A percentile compares a stretch with the other conserved stretches of the same genome.
Evolutionary conservation across 2,888 invertebrate genomes (phyloP).

Genomic region (Lottia scabra): DNA sequence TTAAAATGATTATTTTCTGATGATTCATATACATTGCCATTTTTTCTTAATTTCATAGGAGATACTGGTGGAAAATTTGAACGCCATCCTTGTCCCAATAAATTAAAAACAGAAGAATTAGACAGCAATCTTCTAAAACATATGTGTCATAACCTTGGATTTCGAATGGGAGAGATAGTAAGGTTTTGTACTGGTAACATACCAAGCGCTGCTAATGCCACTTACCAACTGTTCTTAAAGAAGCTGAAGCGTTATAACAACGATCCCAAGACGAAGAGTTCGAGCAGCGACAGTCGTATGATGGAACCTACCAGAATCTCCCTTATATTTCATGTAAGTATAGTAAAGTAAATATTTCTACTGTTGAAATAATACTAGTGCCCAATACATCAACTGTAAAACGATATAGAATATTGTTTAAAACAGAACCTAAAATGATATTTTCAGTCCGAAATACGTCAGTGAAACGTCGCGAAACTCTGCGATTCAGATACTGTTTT

Average conservation of each 20-base stretch:
- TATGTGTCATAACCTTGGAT: slow-evolving; percentile 62
- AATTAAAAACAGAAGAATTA: slow-evolving; percentile 52
- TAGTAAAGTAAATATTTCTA: no score
- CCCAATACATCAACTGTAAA: no score
- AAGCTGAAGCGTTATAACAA: slow-evolving; percentile 39
- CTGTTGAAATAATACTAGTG: no score
- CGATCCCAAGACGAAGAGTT: slow-evolving; percentile 32
- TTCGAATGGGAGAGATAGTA: slow-evolving; percentile 58
- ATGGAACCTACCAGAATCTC: slow-evolving; percentile 29
- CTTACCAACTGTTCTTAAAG: slow-evolving; percentile 58
- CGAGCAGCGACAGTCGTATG: slow-evolving; percentile 20
- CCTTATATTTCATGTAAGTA: slow-evolving; percentile 31
- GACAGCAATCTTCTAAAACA: slow-evolving; percentile 58
- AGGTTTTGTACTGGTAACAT: slow-evolving; percentile 60
- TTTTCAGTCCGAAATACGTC: no score
- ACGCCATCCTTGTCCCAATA: slow-evolving; percentile 60
- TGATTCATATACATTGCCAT: no score
- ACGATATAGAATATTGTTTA: no score
- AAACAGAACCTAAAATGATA: no score
- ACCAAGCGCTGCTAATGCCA: slow-evolving; percentile 60
- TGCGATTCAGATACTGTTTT: no score
- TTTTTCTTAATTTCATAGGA: slow-evolving; percentile 34
- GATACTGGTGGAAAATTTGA: slow-evolving; percentile 41
- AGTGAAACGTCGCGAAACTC: no score
- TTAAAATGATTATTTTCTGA: no score